These are phyloP conservation scores for Thaumatotibia leucotreta DNA, from an alignment of 1,140 invertebrate genomes.

Conservation along the genomic window DNA sequence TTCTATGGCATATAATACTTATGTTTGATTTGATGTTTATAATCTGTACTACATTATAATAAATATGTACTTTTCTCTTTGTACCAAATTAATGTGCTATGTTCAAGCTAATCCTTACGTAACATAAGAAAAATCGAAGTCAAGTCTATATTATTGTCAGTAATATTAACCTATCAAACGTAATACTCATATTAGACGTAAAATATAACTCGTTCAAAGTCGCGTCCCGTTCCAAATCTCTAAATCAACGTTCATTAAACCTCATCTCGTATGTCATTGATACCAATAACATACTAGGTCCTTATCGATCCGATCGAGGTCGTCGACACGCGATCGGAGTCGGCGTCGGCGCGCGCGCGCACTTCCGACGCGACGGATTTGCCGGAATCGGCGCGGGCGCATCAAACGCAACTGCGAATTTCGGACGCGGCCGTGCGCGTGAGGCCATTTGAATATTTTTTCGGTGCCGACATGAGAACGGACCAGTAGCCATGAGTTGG, in stretches of 20 bases:
- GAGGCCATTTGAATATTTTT: conserved; percentile 74
- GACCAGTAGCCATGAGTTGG: too few relatives aligned
- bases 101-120: too few relatives aligned
- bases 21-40: too few relatives aligned
- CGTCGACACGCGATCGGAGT: conserved; percentile 57
- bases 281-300: conserved; percentile 32
- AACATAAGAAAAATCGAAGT: too few relatives aligned
- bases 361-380: conserved; percentile 75
- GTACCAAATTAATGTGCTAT: too few relatives aligned
- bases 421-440: conserved; percentile 71
- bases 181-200: too few relatives aligned
- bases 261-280: background rate
- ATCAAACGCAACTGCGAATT: conserved; percentile 71
- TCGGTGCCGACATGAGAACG: conserved; percentile 65
- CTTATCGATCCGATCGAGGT: conserved; percentile 63
- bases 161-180: too few relatives aligned
- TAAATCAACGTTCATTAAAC: background rate
- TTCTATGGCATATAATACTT: too few relatives aligned
- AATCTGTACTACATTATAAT: too few relatives aligned
- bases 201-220: too few relatives aligned
- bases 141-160: too few relatives aligned
- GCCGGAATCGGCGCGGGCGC: conserved; percentile 73
- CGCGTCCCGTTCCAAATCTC: background rate
- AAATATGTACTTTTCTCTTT: too few relatives aligned
- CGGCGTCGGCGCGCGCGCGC: conserved; percentile 60